These are phyloP conservation scores for Leptopilina myrica DNA, from an alignment of 2,888 invertebrate genomes.

Conservation along the genomic window DNA sequence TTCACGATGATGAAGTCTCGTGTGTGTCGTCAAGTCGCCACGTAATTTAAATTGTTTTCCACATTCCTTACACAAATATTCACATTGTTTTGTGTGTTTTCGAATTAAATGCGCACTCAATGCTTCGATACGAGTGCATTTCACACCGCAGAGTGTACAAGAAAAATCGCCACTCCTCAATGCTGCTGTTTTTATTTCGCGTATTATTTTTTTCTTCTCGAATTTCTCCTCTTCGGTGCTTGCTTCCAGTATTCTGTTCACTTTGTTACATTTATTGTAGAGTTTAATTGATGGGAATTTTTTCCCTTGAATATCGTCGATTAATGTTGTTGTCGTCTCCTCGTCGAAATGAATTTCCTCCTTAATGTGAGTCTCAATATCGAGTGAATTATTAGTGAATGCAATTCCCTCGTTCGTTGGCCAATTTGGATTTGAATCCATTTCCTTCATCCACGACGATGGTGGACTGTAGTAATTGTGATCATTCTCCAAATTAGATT, in stretches of 20 bases:
- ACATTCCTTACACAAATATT: constrained; percentile 61
- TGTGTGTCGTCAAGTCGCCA: constrained; percentile 59
- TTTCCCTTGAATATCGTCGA: not conserved
- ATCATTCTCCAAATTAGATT: not conserved
- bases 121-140: constrained; percentile 8
- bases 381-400: not conserved
- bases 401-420: constrained; percentile 17
- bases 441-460: not conserved
- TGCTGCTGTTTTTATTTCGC: not conserved
- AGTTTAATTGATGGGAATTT: not conserved
- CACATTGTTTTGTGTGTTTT: constrained; percentile 61
- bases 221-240: not conserved
- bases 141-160: constrained; percentile 4
- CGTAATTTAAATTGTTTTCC: constrained; percentile 59
- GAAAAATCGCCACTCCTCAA: constrained; percentile 11
- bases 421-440: not conserved
- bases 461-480: constrained; percentile 10
- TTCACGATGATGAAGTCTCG: constrained; percentile 54
- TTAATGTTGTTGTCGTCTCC: not conserved
- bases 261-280: not conserved
- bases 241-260: not conserved
- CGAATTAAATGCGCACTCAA: constrained; percentile 63
- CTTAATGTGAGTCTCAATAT: not conserved
- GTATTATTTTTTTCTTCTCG: not conserved
- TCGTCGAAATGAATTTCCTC: not conserved